Percentiles rank a stretch among this genome's conserved stretches.
phyloP scores from a whole-genome alignment of 2,888 invertebrate genomes.

The Agrotis ipsilon region DNA sequence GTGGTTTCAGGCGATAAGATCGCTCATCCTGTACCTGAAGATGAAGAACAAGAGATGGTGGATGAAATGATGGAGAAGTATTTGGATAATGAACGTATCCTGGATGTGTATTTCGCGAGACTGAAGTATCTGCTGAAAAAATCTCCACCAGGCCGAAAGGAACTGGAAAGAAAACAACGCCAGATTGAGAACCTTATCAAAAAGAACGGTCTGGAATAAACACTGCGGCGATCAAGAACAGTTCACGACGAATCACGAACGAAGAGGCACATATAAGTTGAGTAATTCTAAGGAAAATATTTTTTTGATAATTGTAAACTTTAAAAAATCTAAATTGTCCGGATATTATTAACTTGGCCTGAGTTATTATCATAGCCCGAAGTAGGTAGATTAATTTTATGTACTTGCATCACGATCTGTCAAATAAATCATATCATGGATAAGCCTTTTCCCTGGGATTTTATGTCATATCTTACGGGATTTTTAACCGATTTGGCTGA shows the following conservation, averaged over 20 bases:
- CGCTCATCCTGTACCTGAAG: constrained; percentile 12
- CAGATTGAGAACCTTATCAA: constrained; percentile 38
- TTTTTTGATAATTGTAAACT: too few relatives aligned
- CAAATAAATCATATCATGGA: too few relatives aligned
- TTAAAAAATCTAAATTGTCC: too few relatives aligned
- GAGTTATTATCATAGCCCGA: background rate
- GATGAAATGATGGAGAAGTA: constrained; percentile 49
- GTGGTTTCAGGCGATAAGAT: constrained; percentile 39
- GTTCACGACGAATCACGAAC: background rate
- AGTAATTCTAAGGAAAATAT: background rate
- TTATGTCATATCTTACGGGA: too few relatives aligned
- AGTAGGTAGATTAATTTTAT: background rate
- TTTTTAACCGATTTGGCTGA: too few relatives aligned
- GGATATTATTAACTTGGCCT: background rate
- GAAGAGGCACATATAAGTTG: background rate
- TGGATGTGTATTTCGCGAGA: constrained; percentile 31
- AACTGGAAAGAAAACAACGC: constrained; percentile 34
- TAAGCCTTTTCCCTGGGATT: too few relatives aligned
- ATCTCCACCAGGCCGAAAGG: constrained; percentile 37
- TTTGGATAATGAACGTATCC: constrained; percentile 37
- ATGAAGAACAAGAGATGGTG: constrained; percentile 28
- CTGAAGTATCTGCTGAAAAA: constrained; percentile 26
- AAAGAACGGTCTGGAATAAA: constrained; percentile 35
- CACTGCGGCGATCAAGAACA: background rate
- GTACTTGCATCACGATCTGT: too few relatives aligned